Percentiles rank a stretch among this genome's conserved stretches.
Conservation (phyloP, 2,113 vertebrate genomes). For the Grammomys dolichurus region DNA sequence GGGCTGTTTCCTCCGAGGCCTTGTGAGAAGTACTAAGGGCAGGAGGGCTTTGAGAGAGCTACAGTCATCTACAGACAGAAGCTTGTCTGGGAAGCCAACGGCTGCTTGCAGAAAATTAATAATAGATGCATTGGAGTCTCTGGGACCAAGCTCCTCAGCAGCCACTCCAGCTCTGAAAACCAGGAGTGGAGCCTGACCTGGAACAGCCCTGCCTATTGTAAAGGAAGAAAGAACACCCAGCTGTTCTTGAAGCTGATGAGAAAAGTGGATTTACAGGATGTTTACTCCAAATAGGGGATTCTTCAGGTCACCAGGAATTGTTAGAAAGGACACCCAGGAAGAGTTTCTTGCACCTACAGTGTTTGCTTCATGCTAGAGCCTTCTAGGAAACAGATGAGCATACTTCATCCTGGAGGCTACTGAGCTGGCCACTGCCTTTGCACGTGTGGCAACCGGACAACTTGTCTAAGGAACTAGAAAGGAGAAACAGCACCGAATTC, state of each 20-base stretch:
- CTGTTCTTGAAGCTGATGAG: not conserved
- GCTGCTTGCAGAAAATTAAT: slow-evolving; percentile 58
- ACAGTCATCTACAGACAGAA: slow-evolving; percentile 33
- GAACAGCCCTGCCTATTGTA: not conserved
- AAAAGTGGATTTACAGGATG: not conserved
- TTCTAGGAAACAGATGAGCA: not conserved
- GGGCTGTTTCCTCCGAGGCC: not conserved
- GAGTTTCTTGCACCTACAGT: fast-evolving
- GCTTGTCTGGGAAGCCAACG: slow-evolving; percentile 14
- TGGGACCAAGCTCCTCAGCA: not conserved
- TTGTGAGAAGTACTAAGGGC: not conserved
- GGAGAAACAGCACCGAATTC: not conserved
- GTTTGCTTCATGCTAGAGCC: not conserved
- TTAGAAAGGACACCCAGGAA: not conserved
- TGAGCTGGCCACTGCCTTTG: not conserved
- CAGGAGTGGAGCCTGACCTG: slow-evolving; percentile 14
- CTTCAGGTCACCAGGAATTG: not conserved
- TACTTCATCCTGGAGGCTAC: not conserved
- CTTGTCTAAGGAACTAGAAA: not conserved
- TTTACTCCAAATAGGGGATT: not conserved
- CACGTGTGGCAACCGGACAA: not conserved
- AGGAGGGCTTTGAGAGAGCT: not conserved
- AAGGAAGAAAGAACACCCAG: not conserved
- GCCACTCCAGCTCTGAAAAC: not conserved
- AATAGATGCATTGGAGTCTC: slow-evolving; percentile 55